Evolutionary conservation across 2,113 vertebrate genomes (phyloP).

Genomic region (Verasper variegatus): DNA sequence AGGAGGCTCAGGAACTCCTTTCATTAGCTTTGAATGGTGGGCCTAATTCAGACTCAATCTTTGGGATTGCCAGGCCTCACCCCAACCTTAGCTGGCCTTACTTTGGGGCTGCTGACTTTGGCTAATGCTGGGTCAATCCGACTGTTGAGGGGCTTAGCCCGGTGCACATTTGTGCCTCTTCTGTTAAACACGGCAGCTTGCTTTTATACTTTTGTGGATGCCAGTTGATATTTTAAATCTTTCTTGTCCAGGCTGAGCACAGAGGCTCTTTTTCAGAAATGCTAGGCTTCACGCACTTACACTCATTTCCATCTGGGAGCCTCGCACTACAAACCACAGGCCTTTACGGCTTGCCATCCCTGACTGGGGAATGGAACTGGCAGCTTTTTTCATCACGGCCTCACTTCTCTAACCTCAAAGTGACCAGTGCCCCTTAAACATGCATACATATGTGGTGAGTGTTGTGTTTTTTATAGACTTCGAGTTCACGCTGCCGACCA

Average conservation of each 20-base stretch:
- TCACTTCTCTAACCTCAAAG: slow-evolving; percentile 72
- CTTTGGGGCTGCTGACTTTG: slow-evolving; percentile 91
- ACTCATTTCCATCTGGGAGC: slow-evolving; percentile 43
- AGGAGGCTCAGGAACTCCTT: slow-evolving; percentile 88
- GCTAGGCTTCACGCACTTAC: slow-evolving; percentile 33
- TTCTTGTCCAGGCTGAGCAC: slow-evolving; percentile 7
- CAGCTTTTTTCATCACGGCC: slow-evolving; percentile 44
- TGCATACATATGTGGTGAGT: slow-evolving; percentile 40
- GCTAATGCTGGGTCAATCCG: slow-evolving; percentile 90
- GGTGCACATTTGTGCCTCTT: slow-evolving; percentile 50
- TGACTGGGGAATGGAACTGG: slow-evolving; percentile 13
- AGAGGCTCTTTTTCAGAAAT: slow-evolving; percentile 20
- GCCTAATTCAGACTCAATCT: slow-evolving; percentile 93
- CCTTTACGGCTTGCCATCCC: slow-evolving; percentile 19
- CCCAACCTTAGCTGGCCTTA: slow-evolving; percentile 87
- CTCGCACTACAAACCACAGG: slow-evolving; percentile 32
- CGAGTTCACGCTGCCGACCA: slow-evolving; percentile 62
- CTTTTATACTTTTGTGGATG: slow-evolving; percentile 77
- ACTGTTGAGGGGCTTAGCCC: slow-evolving; percentile 74
- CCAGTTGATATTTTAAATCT: slow-evolving; percentile 44
- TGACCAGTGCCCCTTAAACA: slow-evolving; percentile 60
- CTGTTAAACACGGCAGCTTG: slow-evolving; percentile 35
- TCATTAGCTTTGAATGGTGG: slow-evolving; percentile 89
- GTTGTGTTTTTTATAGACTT: slow-evolving; percentile 45
- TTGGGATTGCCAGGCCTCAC: slow-evolving; percentile 85